Conservation (phyloP, 2,113 vertebrate genomes). For the Carlito syrichta region DNA sequence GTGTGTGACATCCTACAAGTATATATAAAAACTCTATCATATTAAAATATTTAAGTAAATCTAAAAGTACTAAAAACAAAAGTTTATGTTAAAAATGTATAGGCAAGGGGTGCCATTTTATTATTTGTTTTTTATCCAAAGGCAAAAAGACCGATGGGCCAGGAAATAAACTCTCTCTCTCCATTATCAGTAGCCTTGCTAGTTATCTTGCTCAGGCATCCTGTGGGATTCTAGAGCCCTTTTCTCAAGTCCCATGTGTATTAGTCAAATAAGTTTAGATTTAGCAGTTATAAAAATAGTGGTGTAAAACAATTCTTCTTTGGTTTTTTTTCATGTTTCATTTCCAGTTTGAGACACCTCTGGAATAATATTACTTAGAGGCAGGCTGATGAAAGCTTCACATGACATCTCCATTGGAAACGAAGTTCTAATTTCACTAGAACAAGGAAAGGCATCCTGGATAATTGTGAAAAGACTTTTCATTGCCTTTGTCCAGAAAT, state of each 20-base stretch:
- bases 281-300: neutral
- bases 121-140: neutral
- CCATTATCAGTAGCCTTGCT: neutral
- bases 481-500: neutral
- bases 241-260: neutral
- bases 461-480: neutral
- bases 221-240: neutral
- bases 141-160: neutral
- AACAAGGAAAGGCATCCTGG: neutral
- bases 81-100: neutral
- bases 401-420: neutral
- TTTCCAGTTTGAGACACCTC: neutral
- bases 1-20: too few relatives aligned
- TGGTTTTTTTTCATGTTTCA: neutral
- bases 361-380: neutral
- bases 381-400: neutral
- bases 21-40: neutral
- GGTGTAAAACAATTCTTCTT: neutral
- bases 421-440: neutral
- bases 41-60: neutral
- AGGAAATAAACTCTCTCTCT: neutral
- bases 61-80: neutral
- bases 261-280: neutral
- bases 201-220: neutral
- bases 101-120: neutral